Evolutionary conservation across 2,113 vertebrate species (phyloP).

Genomic region (Nesoenas mayeri): DNA sequence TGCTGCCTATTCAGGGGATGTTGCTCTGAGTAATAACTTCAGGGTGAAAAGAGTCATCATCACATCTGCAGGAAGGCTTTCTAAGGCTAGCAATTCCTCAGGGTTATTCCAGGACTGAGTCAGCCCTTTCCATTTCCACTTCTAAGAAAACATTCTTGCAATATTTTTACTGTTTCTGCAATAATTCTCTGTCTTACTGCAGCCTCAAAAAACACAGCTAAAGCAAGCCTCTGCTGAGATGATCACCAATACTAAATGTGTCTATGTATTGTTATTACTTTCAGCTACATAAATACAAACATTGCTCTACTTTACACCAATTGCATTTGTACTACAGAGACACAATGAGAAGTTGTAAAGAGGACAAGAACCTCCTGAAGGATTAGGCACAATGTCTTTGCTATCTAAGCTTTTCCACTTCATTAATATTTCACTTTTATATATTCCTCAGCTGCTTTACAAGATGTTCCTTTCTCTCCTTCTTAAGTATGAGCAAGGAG

Average conservation of each 20-base stretch:
- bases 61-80: background rate
- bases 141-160: background rate
- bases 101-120: background rate
- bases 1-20: background rate
- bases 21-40: background rate
- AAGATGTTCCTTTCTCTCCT: slow-evolving; percentile 49
- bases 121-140: background rate
- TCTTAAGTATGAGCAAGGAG: slow-evolving; percentile 44
- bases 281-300: background rate
- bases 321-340: background rate
- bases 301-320: background rate
- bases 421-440: slow-evolving; percentile 75
- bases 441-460: slow-evolving; percentile 61
- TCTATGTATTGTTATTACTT: background rate
- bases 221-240: background rate
- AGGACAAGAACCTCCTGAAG: background rate
- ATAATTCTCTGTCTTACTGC: background rate
- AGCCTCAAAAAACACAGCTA: background rate
- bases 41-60: background rate
- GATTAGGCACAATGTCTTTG: slow-evolving; percentile 1
- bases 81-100: background rate
- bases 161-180: background rate
- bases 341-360: background rate
- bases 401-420: slow-evolving; percentile 52
- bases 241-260: background rate